These are phyloP conservation scores for Gambusia holbrooki DNA, from an alignment of 2,113 vertebrate species.

Conservation along the genomic window DNA sequence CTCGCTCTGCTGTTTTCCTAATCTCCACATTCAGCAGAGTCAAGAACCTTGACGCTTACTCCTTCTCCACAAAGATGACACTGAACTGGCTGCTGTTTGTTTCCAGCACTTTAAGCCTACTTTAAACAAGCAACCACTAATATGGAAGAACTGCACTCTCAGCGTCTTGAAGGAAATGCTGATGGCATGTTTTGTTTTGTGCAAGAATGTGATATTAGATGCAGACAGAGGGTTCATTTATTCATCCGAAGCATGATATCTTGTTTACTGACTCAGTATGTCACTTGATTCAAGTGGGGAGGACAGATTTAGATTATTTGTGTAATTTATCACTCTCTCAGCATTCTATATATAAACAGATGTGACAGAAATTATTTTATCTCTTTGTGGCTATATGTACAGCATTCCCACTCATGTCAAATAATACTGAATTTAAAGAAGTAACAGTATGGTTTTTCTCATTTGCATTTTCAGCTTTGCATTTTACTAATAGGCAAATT, in stretches of 20 bases:
- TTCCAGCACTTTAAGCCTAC: constrained; percentile 41
- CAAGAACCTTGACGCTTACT: constrained; percentile 66
- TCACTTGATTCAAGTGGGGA: not conserved
- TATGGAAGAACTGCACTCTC: constrained; percentile 53
- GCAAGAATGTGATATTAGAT: constrained; percentile 1
- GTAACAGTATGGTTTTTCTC: not conserved
- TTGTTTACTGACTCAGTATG: not conserved
- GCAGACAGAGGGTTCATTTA: not conserved
- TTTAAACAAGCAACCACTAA: constrained; percentile 20
- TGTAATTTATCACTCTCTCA: not conserved
- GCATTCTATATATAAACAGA: not conserved
- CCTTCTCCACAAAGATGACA: constrained; percentile 41
- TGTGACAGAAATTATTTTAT: not conserved
- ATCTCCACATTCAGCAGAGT: constrained; percentile 68
- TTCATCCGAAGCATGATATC: not conserved
- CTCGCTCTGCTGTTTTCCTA: constrained; percentile 61
- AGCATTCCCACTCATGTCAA: not conserved
- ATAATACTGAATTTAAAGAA: not conserved
- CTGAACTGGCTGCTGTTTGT: constrained; percentile 42
- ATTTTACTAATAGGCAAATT: not conserved
- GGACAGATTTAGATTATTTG: not conserved
- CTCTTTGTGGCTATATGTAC: not conserved
- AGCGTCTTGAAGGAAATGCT: constrained; percentile 50
- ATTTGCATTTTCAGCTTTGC: not conserved
- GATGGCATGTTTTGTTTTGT: constrained; percentile 28